Evolutionary conservation across 2,888 invertebrate genomes (phyloP), one percentile per base, ranked within the genome.

Genomic region (Protophormia terraenovae): DNA sequence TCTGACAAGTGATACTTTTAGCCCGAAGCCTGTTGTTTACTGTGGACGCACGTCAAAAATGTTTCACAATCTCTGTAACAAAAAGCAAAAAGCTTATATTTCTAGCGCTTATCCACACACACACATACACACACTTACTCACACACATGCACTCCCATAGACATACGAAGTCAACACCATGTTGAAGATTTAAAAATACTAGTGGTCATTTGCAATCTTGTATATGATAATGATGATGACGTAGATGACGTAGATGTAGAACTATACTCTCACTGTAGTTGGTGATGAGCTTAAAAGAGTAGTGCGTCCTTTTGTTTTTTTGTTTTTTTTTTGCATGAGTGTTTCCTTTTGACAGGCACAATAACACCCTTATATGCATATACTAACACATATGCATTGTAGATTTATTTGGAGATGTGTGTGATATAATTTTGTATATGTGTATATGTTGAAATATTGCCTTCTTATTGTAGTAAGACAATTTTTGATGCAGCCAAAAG

Each of bases 1-100:
- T 91, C 91, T 91, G 91, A 91, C 91, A 91, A 91, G 91, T 91
- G 91, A 91, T 91, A 91, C 91, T 90, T 91, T 89, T 90, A 90
- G 90, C 90, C 90, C 87, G 88, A 86, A 90, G 90, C 88, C 83
- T 83, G 82, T 75, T 82, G 78, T 82, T 78, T 71, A 75, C 71
- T 75, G 53, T 66, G 75, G 75, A 82, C 85, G 69, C 71, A 85
- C 78, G 78, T 85, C 85, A 85, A 75, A 85, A 75, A 62, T 85
- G 41, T 69, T 64, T 47, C 24, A 69, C 41, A 66, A 45, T 41
- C 58, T n/a, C 62, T 41, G 62, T 24, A 62, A 62, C 53, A 66
- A 71, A 55, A 64, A 62, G 55, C 32, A 76, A 67, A 77, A 69
- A 69, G 35, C 45, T 64, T 80, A 80, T 80, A 60, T 76, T 27